A percentile compares a stretch with the other conserved stretches of the same genome.
These are phyloP conservation scores for Ciconia nigra DNA, from an alignment of 2,797 vertebrate genomes.

Conservation along the genomic window DNA sequence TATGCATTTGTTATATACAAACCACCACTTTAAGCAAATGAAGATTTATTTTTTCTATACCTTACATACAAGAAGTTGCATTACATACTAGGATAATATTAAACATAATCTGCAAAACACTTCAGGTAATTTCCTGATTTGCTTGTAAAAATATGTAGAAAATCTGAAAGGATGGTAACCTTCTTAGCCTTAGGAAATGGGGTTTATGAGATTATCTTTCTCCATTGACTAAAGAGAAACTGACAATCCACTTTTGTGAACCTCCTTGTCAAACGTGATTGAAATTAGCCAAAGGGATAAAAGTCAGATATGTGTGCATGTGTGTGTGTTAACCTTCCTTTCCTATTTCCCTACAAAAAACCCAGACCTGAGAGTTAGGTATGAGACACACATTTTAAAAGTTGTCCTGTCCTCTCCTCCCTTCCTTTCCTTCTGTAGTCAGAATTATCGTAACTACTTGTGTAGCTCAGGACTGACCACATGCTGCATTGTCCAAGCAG, in stretches of 20 bases:
- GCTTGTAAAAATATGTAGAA: not conserved
- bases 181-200: not conserved
- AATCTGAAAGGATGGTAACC: not conserved
- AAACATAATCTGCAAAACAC: not conserved
- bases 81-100: not conserved
- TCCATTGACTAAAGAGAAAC: not conserved
- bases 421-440: not conserved
- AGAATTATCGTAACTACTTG: rapidly evolving
- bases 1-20: not conserved
- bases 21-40: not conserved
- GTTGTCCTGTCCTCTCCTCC: not conserved
- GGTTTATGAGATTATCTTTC: not conserved
- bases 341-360: not conserved
- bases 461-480: not conserved
- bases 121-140: not conserved
- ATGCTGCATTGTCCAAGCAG: not conserved
- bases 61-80: not conserved
- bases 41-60: not conserved
- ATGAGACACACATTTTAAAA: not conserved
- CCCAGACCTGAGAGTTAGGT: not conserved
- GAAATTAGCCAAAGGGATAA: not conserved
- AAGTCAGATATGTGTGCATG: not conserved
- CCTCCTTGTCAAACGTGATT: not conserved
- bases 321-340: not conserved
- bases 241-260: not conserved